Conservation (phyloP, 2,113 vertebrate species). For the Dipodomys spectabilis region DNA sequence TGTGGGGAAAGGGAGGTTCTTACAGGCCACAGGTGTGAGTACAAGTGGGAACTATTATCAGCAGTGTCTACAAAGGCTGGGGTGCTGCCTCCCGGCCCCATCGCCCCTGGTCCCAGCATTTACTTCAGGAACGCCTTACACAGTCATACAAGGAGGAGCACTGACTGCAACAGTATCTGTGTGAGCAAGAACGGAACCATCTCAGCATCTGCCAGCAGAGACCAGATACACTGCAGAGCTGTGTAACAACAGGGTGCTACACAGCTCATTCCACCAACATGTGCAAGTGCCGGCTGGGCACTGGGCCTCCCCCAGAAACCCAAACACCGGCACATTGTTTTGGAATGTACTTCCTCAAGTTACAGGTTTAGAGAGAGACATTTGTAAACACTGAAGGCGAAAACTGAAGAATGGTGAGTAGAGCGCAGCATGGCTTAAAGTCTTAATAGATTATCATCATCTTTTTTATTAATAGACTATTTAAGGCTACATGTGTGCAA, state of each 20-base stretch:
- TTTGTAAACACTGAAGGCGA: background rate
- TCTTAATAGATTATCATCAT: no score
- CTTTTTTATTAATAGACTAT: no score
- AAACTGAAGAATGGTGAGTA: background rate
- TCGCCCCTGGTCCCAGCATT: background rate
- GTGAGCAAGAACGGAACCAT: background rate
- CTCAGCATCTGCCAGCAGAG: background rate
- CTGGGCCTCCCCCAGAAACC: background rate
- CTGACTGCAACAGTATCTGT: fast-evolving
- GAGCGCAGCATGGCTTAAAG: background rate
- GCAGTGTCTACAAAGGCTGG: no score
- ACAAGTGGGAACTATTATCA: background rate
- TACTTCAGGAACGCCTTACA: background rate
- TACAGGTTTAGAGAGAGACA: background rate
- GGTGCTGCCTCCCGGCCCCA: no score
- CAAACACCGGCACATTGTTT: background rate
- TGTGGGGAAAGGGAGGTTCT: background rate
- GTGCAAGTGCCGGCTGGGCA: background rate
- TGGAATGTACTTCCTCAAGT: background rate
- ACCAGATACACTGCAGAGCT: background rate
- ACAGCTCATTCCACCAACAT: background rate
- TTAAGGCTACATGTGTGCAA: background rate
- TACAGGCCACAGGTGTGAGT: background rate
- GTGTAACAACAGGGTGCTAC: background rate
- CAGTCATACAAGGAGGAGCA: background rate